Percentiles rank a stretch among this genome's conserved stretches.
phyloP scores from a whole-genome alignment of 2,113 vertebrate species.

The Progne subis region DNA sequence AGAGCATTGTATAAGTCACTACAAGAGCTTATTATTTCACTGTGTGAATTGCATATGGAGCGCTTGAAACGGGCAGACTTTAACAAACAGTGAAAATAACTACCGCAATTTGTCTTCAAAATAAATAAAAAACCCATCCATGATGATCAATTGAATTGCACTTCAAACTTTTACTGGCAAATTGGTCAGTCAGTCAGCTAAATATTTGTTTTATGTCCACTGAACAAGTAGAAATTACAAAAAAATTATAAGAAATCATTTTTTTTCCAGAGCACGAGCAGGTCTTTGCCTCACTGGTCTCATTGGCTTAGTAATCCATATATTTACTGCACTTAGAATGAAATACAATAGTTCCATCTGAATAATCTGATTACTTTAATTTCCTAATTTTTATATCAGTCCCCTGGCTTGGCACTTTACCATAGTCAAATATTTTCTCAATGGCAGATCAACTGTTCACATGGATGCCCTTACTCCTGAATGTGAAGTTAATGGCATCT shows the following conservation, averaged over 20 bases:
- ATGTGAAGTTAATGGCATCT: not conserved
- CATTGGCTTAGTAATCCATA: constrained; percentile 53
- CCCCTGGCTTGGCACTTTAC: constrained; percentile 11
- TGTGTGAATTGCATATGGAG: not conserved
- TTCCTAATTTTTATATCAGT: constrained; percentile 59
- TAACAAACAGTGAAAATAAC: not conserved
- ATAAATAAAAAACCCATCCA: not conserved
- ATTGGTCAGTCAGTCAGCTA: not conserved
- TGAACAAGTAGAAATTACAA: not conserved
- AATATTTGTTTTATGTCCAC: not conserved
- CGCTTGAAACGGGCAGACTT: not conserved
- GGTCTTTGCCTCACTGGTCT: not conserved
- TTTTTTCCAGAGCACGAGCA: not conserved
- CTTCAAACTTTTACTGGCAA: not conserved
- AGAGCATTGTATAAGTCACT: not conserved
- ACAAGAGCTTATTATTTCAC: not conserved
- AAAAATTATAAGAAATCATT: not conserved
- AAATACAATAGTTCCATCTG: constrained; percentile 31
- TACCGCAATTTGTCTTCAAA: not conserved
- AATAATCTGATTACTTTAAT: constrained; percentile 35
- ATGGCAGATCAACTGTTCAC: not conserved
- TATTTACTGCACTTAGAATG: constrained; percentile 21
- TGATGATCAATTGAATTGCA: not conserved
- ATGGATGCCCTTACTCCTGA: not conserved
- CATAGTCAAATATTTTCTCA: constrained; percentile 32